Conservation (phyloP, 2,113 vertebrate species). For the Festucalex cinctus region DNA sequence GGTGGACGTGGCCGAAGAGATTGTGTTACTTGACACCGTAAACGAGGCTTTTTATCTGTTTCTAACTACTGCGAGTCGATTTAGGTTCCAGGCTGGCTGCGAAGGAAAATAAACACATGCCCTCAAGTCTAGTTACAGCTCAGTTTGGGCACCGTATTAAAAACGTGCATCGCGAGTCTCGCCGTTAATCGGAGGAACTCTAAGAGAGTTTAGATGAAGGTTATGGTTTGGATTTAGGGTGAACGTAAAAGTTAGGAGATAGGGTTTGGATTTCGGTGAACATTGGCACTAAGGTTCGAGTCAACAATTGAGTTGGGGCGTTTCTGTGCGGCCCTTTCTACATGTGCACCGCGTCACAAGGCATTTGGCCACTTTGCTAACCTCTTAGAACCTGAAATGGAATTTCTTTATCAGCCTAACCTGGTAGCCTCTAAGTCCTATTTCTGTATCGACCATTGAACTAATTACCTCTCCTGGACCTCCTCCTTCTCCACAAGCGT, state of each 20-base stretch:
- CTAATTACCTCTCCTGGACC: slow-evolving; percentile 41
- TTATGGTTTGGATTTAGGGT: not conserved
- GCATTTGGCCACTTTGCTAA: slow-evolving; percentile 12
- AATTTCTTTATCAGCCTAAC: slow-evolving; percentile 23
- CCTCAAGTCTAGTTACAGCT: not conserved
- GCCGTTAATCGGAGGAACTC: not conserved
- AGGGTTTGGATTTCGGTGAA: too few species aligned
- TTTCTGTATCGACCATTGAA: slow-evolving; percentile 36
- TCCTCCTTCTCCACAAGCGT: slow-evolving; percentile 21
- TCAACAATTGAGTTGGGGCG: not conserved
- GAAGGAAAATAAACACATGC: not conserved
- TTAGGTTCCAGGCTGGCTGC: not conserved
- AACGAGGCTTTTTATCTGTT: slow-evolving; percentile 4
- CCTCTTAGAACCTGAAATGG: slow-evolving; percentile 18
- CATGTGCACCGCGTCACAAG: slow-evolving; percentile 4
- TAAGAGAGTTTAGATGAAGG: not conserved
- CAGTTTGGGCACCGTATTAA: not conserved
- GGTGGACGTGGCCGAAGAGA: slow-evolving; percentile 8
- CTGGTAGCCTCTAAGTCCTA: slow-evolving; percentile 15
- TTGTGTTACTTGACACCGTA: slow-evolving; percentile 5
- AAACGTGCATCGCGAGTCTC: not conserved
- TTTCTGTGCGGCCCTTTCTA: not conserved
- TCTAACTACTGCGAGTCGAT: not conserved
- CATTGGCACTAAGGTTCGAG: not conserved
- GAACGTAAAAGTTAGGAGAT: not conserved